Evolutionary conservation across 2,888 invertebrate species (phyloP).

Genomic region (Tetrapedia diversipes): DNA sequence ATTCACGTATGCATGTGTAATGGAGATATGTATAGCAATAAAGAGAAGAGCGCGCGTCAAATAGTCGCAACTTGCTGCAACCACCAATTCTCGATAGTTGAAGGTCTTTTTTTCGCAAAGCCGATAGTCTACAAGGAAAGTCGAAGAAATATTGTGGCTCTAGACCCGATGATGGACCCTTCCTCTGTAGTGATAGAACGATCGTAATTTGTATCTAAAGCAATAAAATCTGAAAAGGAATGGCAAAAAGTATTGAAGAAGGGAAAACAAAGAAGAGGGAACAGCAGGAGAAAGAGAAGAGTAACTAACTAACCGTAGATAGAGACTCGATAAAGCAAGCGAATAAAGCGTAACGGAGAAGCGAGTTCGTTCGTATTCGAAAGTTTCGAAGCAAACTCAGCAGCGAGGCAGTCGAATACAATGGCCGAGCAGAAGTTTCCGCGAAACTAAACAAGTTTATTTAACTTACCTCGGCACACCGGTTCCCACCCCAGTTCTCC

Average conservation of each 20-base stretch:
- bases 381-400: constrained; percentile 77
- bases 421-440: constrained; percentile 78
- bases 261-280: background rate
- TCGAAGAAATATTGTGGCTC: too few relatives aligned
- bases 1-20: too few relatives aligned
- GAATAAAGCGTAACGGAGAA: constrained; percentile 79
- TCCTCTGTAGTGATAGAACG: too few relatives aligned
- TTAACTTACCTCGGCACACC: constrained; percentile 78
- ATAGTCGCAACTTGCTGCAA: background rate
- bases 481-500: constrained; percentile 52
- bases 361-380: constrained; percentile 78
- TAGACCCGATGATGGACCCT: too few relatives aligned
- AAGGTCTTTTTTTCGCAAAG: too few relatives aligned
- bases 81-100: too few relatives aligned
- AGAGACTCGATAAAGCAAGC: constrained; percentile 75
- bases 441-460: constrained; percentile 82
- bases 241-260: background rate
- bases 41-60: background rate
- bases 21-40: background rate
- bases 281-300: background rate
- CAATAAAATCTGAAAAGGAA: too few relatives aligned
- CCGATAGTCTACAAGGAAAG: too few relatives aligned
- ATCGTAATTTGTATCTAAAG: too few relatives aligned
- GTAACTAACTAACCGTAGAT: constrained; percentile 29
- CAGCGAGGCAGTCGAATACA: constrained; percentile 78